Base-by-base conservation (phyloP, 2,888 invertebrate genomes). In the Caenorhabditis sp. region DNA sequence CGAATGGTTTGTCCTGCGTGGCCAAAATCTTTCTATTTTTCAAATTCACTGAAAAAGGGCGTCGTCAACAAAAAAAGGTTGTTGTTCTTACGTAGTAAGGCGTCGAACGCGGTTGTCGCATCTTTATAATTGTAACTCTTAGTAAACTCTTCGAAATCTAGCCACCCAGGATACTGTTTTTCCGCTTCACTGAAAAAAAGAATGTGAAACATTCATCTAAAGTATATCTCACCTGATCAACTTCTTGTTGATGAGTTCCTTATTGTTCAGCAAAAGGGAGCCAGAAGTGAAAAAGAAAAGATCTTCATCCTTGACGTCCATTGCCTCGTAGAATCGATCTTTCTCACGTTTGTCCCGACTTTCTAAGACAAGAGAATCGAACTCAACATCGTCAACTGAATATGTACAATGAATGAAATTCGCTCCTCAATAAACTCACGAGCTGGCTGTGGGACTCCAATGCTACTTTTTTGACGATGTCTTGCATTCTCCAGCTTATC, bases 91-190 rank as follows among this genome's bases (percentile, higher is more conserved):
- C 76, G 31, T 5, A 79, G 70, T 16, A 79, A 26, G 2, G 56
- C 79, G 31, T 63, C 64, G 19, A 79, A 79, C 1, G 79, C 63
- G 2, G 49, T 79, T 2, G 79, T 47, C 14, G 79, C 79, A 28
- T 70, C 24, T 41, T 79, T 79, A 12, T 64, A 51, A 16, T 5
- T 28, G 35, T 54, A 31, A 14, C 16, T 10, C 2, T 59, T 22
- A 24, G 70, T 70, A 47, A 70, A 70, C 24, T 72, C 6, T 26
- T 64, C 64, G 58, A 79, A 79, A 35, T 79, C 64, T 2, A 79
- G 12, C 63, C 61, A 61, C 3, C 58, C 70, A 0, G 79, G 70
- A 22, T 35, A 56, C 38, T 22, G 54, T 35, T 44, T 14, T 35
- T 49, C 28, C 0, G 70, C 47, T 58, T 77, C 61, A n/a, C 61